phyloP scores from a whole-genome alignment of 2,797 vertebrate species.

The Oreochromis mossambicus region DNA sequence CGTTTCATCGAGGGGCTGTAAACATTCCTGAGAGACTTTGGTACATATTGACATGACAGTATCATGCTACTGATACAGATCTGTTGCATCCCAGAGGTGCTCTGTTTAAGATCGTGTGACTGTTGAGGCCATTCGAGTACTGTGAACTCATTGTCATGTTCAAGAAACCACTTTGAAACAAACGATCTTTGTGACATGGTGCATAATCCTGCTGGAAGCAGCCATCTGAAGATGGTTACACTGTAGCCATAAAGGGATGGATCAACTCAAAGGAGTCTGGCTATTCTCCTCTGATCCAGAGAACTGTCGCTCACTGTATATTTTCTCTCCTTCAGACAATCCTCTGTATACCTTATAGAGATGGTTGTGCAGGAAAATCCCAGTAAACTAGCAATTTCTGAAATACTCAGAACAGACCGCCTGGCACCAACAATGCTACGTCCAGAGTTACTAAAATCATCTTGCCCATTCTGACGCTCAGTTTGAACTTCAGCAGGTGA shows the following conservation, averaged over 20 bases:
- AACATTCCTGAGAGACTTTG: background rate
- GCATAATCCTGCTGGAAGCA: background rate
- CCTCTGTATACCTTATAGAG: background rate
- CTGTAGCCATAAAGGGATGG: background rate
- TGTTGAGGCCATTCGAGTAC: background rate
- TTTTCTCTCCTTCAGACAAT: background rate
- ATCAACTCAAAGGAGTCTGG: background rate
- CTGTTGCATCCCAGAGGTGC: background rate
- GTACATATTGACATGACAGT: background rate
- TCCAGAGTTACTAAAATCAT: background rate
- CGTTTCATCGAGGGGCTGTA: background rate
- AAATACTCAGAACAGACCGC: background rate
- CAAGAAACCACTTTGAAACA: background rate
- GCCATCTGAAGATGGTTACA: background rate
- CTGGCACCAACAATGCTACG: background rate
- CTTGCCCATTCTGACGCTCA: background rate
- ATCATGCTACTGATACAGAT: background rate
- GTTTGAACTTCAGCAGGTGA: background rate
- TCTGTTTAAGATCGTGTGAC: background rate
- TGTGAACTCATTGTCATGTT: background rate
- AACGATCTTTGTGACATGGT: background rate
- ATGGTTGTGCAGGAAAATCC: background rate
- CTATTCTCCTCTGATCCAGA: background rate
- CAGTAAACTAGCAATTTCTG: background rate
- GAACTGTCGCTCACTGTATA: background rate